Percentiles rank a stretch among this genome's conserved stretches.
Conservation (phyloP, 2,113 vertebrate genomes). For the Clarias macrocephalus region DNA sequence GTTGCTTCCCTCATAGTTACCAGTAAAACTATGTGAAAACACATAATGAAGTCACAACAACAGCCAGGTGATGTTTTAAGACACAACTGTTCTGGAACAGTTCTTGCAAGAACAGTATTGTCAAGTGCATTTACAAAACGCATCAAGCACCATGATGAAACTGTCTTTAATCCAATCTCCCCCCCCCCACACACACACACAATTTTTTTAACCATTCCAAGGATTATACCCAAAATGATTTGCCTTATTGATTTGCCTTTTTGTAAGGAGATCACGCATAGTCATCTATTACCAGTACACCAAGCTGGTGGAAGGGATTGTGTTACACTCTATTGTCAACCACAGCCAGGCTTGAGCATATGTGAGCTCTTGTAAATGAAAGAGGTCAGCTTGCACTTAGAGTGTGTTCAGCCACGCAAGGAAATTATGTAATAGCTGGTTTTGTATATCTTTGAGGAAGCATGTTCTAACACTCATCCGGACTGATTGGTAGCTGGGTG, state of each 20-base stretch:
- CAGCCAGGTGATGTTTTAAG: too few relatives aligned
- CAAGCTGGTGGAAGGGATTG: neutral
- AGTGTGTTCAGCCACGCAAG: neutral
- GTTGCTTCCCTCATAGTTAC: neutral
- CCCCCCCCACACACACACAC: too few relatives aligned
- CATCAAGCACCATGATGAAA: too few relatives aligned
- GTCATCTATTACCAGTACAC: neutral
- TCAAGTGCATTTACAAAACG: too few relatives aligned
- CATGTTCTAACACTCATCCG: neutral
- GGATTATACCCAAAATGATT: neutral
- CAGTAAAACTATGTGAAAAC: too few relatives aligned
- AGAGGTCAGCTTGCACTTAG: neutral
- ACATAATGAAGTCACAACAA: too few relatives aligned
- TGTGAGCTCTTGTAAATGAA: neutral
- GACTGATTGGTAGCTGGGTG: neutral
- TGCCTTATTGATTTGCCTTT: neutral
- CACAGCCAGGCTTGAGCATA: neutral
- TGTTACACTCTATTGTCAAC: neutral
- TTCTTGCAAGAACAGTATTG: too few relatives aligned
- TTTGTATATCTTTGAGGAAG: neutral
- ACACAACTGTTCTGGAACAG: too few relatives aligned
- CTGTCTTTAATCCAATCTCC: too few relatives aligned
- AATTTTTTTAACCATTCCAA: too few relatives aligned
- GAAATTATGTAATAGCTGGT: too few relatives aligned
- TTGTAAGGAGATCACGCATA: neutral